Evolutionary conservation across 2,888 invertebrate species (phyloP).

Genomic region (Thecocarcelia acutangulata): DNA sequence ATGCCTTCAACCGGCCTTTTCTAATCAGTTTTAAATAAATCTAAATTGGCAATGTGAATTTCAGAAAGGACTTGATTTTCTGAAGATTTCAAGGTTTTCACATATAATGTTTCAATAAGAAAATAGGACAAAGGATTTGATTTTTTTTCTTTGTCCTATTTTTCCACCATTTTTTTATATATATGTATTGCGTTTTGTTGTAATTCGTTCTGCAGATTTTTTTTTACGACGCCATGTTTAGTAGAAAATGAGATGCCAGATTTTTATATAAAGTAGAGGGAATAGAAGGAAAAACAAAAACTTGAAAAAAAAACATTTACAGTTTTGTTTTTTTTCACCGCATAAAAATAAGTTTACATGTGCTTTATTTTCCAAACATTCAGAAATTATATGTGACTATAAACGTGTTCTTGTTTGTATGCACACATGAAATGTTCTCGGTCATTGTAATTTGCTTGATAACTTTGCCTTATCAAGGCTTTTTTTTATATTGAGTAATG

Average conservation of each 20-base stretch:
- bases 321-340: constrained; percentile 1
- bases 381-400: background rate
- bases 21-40: background rate
- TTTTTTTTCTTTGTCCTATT: constrained; percentile 68
- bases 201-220: constrained; percentile 72
- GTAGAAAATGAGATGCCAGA: constrained; percentile 68
- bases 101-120: constrained; percentile 24
- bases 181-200: constrained; percentile 69
- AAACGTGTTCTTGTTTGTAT: background rate
- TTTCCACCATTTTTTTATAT: constrained; percentile 76
- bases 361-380: constrained; percentile 24
- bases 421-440: too few relatives aligned
- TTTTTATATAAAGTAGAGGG: background rate
- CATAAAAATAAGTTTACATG: constrained; percentile 17
- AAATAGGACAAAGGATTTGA: constrained; percentile 70
- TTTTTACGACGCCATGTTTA: constrained; percentile 79
- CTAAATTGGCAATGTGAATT: too few relatives aligned
- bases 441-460: too few relatives aligned
- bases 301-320: background rate
- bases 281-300: constrained; percentile 31
- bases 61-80: background rate
- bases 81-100: constrained; percentile 27
- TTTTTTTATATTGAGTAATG: background rate
- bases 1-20: constrained; percentile 50
- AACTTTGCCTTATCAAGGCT: too few relatives aligned